A percentile compares a stretch with the other conserved stretches of the same genome.
These are phyloP conservation scores for Shinisaurus crocodilurus DNA, from an alignment of 2,113 vertebrate genomes.

Conservation along the genomic window DNA sequence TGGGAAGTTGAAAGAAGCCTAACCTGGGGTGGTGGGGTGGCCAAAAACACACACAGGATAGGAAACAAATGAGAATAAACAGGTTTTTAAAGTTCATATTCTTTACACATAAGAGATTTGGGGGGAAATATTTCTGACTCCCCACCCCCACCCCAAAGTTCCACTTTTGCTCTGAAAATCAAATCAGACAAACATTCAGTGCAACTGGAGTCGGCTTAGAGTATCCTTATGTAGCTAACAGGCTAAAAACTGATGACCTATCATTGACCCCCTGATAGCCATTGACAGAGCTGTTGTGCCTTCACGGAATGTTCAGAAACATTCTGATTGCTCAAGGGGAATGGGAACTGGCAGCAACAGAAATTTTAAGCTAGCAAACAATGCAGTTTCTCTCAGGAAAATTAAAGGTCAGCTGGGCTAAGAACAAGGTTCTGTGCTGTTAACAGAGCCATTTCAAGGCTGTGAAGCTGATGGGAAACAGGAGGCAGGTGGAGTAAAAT, in stretches of 20 bases:
- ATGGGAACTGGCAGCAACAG: neutral
- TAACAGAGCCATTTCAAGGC: neutral
- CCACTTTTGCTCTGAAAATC: neutral
- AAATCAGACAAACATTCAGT: neutral
- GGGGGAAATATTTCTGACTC: neutral
- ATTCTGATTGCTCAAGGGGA: neutral
- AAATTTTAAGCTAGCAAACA: neutral
- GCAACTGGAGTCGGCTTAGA: neutral
- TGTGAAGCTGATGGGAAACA: neutral
- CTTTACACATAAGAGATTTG: neutral
- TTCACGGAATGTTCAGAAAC: neutral
- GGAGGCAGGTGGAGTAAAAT: neutral
- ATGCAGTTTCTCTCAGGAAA: neutral
- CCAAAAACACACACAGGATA: neutral
- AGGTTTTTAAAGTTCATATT: too few relatives aligned
- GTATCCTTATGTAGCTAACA: too few relatives aligned
- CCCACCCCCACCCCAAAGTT: neutral
- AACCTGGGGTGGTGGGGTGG: too few relatives aligned
- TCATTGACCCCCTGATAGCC: neutral
- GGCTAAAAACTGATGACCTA: neutral
- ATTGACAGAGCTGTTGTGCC: neutral
- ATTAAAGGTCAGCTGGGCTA: neutral
- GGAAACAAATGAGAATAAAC: neutral
- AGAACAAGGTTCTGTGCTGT: neutral
- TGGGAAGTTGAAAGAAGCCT: neutral